A percentile compares a stretch with the other conserved stretches of the same genome.
phyloP scores from a whole-genome alignment of 2,888 invertebrate genomes.

The Aplocera efformata region DNA sequence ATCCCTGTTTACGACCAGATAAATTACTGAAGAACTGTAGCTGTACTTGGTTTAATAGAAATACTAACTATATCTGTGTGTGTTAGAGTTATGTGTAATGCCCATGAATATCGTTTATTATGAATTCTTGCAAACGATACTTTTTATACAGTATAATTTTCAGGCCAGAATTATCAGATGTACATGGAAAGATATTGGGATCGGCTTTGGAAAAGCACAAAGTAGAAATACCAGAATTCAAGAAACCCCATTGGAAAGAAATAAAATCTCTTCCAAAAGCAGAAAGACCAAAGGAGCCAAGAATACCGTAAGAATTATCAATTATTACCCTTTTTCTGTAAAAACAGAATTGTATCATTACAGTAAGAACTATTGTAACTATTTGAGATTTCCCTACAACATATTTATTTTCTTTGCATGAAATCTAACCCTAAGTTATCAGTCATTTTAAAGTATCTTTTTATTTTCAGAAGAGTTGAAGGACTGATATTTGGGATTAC shows the following conservation, averaged over 20 bases:
- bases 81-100: no score
- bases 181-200: slow-evolving; percentile 40
- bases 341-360: no score
- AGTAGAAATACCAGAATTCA: slow-evolving; percentile 51
- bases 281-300: slow-evolving; percentile 57
- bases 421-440: no score
- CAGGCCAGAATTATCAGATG: slow-evolving; percentile 55
- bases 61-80: no score
- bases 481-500: slow-evolving; percentile 66
- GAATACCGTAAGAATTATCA: slow-evolving; percentile 44
- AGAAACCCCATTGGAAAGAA: slow-evolving; percentile 63
- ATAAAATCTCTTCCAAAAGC: slow-evolving; percentile 59
- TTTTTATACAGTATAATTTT: not conserved
- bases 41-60: no score
- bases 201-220: slow-evolving; percentile 41
- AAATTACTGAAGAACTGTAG: no score
- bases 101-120: no score
- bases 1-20: no score
- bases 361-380: no score
- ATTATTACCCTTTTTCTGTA: no score
- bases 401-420: no score
- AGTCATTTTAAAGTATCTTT: not conserved
- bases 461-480: slow-evolving; percentile 53
- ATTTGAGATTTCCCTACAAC: no score
- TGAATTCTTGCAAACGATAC: not conserved